A percentile compares a stretch with the other conserved stretches of the same genome.
Evolutionary conservation across 2,797 vertebrate genomes (phyloP).

Genomic region (Taeniopygia guttata): DNA sequence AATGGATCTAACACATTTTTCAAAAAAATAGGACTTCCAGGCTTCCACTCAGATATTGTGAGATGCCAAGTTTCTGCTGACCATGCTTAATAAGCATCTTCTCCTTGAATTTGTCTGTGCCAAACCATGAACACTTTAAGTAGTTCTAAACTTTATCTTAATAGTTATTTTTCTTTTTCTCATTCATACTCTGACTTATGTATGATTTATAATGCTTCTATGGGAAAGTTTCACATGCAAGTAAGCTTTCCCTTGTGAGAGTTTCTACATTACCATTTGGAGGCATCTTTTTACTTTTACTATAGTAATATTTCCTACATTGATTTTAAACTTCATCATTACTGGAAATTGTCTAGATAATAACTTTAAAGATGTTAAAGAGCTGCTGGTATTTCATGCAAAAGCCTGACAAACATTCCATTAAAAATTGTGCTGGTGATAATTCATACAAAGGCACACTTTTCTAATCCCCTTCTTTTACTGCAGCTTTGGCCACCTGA

Average conservation of each 20-base stretch:
- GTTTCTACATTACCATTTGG: slow-evolving; percentile 22
- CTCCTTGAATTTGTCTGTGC: slow-evolving; percentile 15
- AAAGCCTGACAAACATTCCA: slow-evolving; percentile 45
- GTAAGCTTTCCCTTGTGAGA: slow-evolving; percentile 13
- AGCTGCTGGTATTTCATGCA: slow-evolving; percentile 21
- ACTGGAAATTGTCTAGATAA: slow-evolving; percentile 37
- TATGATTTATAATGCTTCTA: slow-evolving; percentile 46
- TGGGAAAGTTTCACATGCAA: slow-evolving; percentile 33
- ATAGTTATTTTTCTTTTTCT: slow-evolving; percentile 41
- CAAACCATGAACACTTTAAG: slow-evolving; percentile 9
- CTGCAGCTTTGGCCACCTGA: slow-evolving; percentile 33
- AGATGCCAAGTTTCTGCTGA: slow-evolving; percentile 8
- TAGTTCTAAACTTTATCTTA: slow-evolving; percentile 10
- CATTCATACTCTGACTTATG: slow-evolving; percentile 36
- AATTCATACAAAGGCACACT: slow-evolving; percentile 49
- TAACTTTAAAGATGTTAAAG: slow-evolving; percentile 48
- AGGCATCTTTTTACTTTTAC: slow-evolving; percentile 30
- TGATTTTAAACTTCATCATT: slow-evolving; percentile 32
- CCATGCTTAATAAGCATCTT: neutral
- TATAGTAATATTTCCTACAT: slow-evolving; percentile 59
- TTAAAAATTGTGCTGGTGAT: neutral
- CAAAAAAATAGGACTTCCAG: neutral
- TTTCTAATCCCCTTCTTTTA: slow-evolving; percentile 10
- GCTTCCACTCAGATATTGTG: neutral
- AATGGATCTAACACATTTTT: neutral